phyloP scores from a whole-genome alignment of 2,888 invertebrate genomes.

The Tineola bisselliella region DNA sequence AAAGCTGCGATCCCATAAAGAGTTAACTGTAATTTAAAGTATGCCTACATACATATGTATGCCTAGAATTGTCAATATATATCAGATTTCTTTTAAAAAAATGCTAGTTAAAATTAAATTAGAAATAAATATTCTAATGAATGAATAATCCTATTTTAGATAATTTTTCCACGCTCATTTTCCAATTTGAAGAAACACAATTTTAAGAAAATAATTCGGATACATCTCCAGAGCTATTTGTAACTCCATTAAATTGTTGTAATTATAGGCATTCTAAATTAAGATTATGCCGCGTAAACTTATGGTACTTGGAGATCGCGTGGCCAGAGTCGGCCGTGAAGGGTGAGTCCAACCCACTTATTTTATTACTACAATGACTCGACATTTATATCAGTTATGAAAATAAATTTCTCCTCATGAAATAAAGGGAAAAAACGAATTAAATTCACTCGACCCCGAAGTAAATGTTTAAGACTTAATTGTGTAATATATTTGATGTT shows the following conservation, averaged over 20 bases:
- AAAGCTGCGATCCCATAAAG: no score
- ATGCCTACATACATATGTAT: no score
- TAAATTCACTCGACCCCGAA: constrained; percentile 36
- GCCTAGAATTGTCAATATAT: no score
- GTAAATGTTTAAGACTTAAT: constrained; percentile 39
- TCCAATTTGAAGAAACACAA: not conserved
- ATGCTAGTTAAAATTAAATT: no score
- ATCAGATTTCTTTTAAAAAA: no score
- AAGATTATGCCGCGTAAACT: not conserved
- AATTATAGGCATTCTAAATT: not conserved
- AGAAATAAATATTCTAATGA: no score
- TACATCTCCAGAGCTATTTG: no score
- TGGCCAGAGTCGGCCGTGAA: constrained; percentile 27
- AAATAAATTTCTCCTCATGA: constrained; percentile 48
- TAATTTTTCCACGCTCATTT: no score
- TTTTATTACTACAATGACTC: constrained; percentile 56
- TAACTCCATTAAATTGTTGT: not conserved
- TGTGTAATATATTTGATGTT: constrained; percentile 41
- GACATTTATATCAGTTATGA: constrained; percentile 60
- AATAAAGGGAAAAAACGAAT: constrained; percentile 46
- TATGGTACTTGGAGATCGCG: constrained; percentile 17
- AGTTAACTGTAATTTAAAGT: no score
- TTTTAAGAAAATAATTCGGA: not conserved
- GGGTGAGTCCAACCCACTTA: constrained; percentile 32
- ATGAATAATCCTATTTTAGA: no score